phyloP scores from a whole-genome alignment of 2,888 invertebrate species.

The Cheilosia vulpina region DNA sequence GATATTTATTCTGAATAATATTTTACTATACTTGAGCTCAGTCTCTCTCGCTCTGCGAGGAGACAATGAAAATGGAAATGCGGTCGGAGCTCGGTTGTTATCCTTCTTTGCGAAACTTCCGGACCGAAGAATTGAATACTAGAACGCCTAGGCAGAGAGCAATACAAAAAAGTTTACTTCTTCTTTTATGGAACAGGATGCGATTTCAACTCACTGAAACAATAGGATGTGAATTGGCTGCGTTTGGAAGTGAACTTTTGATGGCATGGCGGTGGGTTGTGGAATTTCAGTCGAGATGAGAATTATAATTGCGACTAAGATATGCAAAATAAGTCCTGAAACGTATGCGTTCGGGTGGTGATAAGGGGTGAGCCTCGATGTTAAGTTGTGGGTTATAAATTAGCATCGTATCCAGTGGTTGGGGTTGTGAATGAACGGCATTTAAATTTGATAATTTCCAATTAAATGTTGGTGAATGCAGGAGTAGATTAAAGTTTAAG shows the following conservation, averaged over 20 bases:
- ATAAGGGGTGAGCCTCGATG: neutral
- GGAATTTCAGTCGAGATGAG: conserved; percentile 16
- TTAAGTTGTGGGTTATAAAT: neutral
- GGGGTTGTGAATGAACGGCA: neutral
- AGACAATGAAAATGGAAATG: conserved; percentile 65
- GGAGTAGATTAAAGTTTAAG: neutral
- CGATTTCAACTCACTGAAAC: conserved; percentile 56
- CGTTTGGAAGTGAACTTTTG: conserved; percentile 46
- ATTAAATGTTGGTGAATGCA: neutral
- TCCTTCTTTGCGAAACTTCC: conserved; percentile 53
- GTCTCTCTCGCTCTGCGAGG: conserved; percentile 2
- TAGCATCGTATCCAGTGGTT: neutral
- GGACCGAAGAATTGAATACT: conserved; percentile 46
- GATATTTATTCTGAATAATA: conserved; percentile 42
- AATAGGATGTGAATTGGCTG: conserved; percentile 60
- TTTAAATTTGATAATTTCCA: neutral
- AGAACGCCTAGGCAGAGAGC: conserved; percentile 32
- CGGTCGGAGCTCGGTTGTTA: conserved; percentile 43
- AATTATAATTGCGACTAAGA: conserved; percentile 34
- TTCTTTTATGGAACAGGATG: conserved; percentile 28
- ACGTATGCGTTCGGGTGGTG: neutral
- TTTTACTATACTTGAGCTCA: conserved; percentile 32
- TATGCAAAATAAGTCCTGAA: conserved; percentile 3
- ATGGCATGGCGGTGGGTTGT: conserved; percentile 9
- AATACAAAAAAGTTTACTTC: conserved; percentile 18